Base-by-base conservation (phyloP, 1,140 invertebrate genomes). In the Philaenus spumarius region DNA sequence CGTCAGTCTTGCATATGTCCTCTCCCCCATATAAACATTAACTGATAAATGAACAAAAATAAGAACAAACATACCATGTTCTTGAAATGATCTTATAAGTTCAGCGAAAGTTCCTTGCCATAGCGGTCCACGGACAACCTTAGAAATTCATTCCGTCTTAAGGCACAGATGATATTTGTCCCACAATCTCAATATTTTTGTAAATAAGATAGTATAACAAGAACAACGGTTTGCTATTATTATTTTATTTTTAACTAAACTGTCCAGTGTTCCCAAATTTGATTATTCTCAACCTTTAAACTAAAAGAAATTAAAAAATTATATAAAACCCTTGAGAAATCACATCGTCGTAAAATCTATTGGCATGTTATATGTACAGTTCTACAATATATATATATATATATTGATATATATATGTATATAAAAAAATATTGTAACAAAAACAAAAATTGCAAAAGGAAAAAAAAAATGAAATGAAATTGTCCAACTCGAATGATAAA, bases 141-240 rank as follows among this genome's bases (percentile, higher is more conserved):
- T 58, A 24, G 35, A 58, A 58, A 47, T 47, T 42, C 43, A 58
- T 34, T 47, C 56, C 26, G 23, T 47, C 55, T 50, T 58, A 58
- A 58, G 56, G 56, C 56, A 58, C 56, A 39, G 56, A 47, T 58
- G 56, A 58, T 58, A 58, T 58, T 47, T 50, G 42, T 50, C 56
- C 56, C 24, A 48, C 55, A 46, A 15, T 35, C 55, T 46, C 22
- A 15, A 26, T 6, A 47, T 46, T 26, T 47, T 11, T 48, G 47
- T 24, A 35, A 34, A 26, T 26, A 46, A 46, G 43, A 46, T 34
- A 9, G 45, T 47, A 24, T 45, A 46, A 14, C 15, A 30, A 57
- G 19, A 47, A 57, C 43, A 48, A 47, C 34, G 55, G 34, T 48
- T 57, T 48, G 46, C 22, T 47, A 22, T 47, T 47, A 22, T 47